phyloP scores from a whole-genome alignment of 2,888 invertebrate species.

The Exephanes ischioxanthus region DNA sequence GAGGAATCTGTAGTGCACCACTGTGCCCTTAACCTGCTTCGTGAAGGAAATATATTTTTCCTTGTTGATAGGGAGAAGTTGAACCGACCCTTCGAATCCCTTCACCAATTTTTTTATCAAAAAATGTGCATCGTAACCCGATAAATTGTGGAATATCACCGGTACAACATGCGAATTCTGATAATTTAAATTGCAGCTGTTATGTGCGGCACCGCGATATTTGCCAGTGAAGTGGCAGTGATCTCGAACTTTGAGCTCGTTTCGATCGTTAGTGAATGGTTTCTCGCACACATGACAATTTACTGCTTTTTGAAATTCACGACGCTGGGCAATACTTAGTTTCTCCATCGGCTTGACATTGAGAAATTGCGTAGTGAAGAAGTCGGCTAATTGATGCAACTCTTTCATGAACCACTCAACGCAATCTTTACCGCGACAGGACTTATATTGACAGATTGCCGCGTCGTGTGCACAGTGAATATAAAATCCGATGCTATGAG shows the following conservation, averaged over 20 bases:
- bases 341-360: not conserved
- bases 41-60: conserved; percentile 42
- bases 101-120: conserved; percentile 68
- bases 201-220: conserved; percentile 66
- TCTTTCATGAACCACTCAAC: not conserved
- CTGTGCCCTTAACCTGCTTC: conserved; percentile 73
- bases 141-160: conserved; percentile 54
- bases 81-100: conserved; percentile 62
- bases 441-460: conserved; percentile 13
- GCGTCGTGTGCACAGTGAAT: conserved; percentile 15
- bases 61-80: conserved; percentile 67
- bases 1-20: conserved; percentile 57
- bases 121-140: conserved; percentile 73
- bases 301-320: not conserved
- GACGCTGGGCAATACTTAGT: not conserved
- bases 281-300: conserved; percentile 63
- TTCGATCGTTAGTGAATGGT: conserved; percentile 17
- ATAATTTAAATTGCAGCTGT: conserved; percentile 68
- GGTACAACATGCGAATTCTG: conserved; percentile 70
- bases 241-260: conserved; percentile 41
- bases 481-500: conserved; percentile 35
- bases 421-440: conserved; percentile 24
- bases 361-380: not conserved
- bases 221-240: conserved; percentile 29
- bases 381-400: not conserved